Base-by-base conservation (phyloP, 1,140 invertebrate species). In the Drosophila sechellia region DNA sequence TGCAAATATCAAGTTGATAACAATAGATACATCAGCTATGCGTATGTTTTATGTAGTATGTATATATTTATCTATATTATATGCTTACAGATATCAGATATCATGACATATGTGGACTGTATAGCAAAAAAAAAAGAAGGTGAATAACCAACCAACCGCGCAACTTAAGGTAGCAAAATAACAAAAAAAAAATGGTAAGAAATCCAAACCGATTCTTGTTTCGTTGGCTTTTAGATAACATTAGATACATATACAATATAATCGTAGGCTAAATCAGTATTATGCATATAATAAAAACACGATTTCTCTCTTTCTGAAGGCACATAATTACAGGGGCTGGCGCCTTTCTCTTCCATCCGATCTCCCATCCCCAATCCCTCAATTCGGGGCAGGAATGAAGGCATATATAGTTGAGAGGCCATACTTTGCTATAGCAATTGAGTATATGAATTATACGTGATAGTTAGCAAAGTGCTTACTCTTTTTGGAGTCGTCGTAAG, bases 1-100 rank as follows among this genome's bases (percentile, higher is more conserved):
- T 86, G 81, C 69, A 86, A 86, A 86, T 86, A 78, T 86, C 74
- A 86, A 86, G 60, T 78, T 86, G 78, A 86, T 78, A 86, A 86
- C 81, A 86, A 86, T 86, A 81, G 77, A 86, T 86, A 86, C 83
- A 86, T 85, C 69, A 66, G 77, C 77, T 86, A 78, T 71, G 31
- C 43, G 56, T 75, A 58, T 80, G 34, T 58, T 53, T 53, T 65
- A 45, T 74, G 39, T 50, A 5, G 35, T 63, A 53, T 73, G 35
- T 63, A 53, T 73, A 56, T 74, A 69, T 58, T 35, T 69, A 50
- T 58, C 57, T 52, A 68, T 58, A 37, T 75, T 68, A 64, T 61
- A 48, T 63, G 77, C 60, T 61, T 68, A 70, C 57, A 74, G 56
- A 42, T 74, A 76, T 84, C 64, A 79, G 55, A 79, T 79, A 84